phyloP scores from a whole-genome alignment of 2,888 invertebrate species.

The Trimorus sp. region DNA sequence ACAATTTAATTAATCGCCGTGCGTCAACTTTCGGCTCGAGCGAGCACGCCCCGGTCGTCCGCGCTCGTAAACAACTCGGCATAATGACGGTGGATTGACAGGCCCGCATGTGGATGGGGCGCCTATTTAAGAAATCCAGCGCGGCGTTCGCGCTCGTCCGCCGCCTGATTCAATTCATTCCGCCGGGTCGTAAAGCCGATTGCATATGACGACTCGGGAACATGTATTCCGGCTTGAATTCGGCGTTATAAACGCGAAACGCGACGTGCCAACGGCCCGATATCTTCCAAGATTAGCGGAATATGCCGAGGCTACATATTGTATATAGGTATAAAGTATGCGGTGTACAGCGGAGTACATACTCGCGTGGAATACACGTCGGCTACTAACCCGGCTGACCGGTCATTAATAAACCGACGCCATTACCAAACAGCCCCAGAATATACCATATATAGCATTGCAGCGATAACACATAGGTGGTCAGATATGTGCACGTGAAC shows the following conservation, averaged over 20 bases:
- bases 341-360: constrained; percentile 61
- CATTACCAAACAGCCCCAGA: constrained; percentile 78
- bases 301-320: constrained; percentile 40
- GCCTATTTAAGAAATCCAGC: constrained; percentile 36
- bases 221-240: neutral
- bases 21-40: constrained; percentile 27
- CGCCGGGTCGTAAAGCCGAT: too few species aligned
- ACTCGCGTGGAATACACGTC: constrained; percentile 74
- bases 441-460: constrained; percentile 67
- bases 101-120: constrained; percentile 33
- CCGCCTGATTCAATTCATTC: too few species aligned
- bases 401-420: constrained; percentile 81
- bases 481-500: constrained; percentile 34
- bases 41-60: constrained; percentile 20
- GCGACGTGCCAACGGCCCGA: constrained; percentile 6
- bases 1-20: constrained; percentile 36
- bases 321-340: constrained; percentile 39
- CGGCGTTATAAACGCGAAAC: neutral
- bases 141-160: neutral
- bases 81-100: constrained; percentile 42
- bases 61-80: constrained; percentile 49
- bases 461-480: constrained; percentile 59
- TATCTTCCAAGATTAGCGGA: constrained; percentile 49
- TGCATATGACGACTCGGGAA: too few species aligned
- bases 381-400: constrained; percentile 78